These are phyloP conservation scores for Hyperoplus immaculatus DNA, from an alignment of 2,797 vertebrate species.

Conservation along the genomic window DNA sequence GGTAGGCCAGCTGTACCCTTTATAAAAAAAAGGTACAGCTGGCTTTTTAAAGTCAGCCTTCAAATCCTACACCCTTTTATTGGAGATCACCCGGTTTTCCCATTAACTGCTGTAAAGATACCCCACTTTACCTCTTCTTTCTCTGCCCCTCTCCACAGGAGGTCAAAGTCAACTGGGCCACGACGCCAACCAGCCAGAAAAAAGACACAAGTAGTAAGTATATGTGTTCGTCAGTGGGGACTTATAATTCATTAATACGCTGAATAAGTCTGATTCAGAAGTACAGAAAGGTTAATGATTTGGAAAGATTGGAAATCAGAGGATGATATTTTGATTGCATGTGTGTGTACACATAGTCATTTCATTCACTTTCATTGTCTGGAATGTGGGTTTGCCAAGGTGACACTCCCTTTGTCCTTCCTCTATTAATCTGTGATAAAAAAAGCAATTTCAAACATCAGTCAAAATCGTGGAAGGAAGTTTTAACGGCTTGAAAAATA, in stretches of 20 bases:
- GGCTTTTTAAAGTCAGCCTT: background rate
- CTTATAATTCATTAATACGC: background rate
- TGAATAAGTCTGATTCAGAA: background rate
- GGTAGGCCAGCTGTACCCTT: background rate
- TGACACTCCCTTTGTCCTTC: background rate
- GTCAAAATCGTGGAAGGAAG: background rate
- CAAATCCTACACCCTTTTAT: background rate
- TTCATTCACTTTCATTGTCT: background rate
- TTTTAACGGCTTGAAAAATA: background rate
- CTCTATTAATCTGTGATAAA: background rate
- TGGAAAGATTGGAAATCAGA: background rate
- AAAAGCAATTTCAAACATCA: background rate
- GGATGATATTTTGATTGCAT: background rate
- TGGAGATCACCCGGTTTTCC: constrained; percentile 21
- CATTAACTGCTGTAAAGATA: constrained; percentile 68
- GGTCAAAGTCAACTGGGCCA: constrained; percentile 99
- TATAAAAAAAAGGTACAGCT: too few relatives aligned
- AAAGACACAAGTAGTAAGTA: constrained; percentile 99
- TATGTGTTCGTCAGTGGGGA: background rate
- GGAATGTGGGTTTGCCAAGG: constrained; percentile 8
- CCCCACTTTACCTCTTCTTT: constrained; percentile 70
- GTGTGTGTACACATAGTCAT: background rate
- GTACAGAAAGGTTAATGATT: background rate
- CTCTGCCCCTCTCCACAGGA: constrained; percentile 86
- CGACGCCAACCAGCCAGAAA: constrained; percentile 99